Conservation (phyloP, 2,888 invertebrate genomes). For the Flabesymbios commensalis region DNA sequence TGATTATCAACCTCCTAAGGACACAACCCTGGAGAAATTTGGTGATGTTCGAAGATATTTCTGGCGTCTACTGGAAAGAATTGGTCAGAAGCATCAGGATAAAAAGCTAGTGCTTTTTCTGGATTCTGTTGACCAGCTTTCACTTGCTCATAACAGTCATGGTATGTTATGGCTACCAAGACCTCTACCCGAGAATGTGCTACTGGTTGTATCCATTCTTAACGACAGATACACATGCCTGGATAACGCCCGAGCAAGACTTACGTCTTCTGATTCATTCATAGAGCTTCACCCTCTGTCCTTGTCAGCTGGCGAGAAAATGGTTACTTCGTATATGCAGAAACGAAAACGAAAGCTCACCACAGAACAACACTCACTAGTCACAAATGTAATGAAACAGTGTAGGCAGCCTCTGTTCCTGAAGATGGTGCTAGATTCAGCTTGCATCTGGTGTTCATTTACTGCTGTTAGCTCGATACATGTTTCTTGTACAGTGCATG, state of each 20-base stretch:
- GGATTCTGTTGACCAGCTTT: constrained; percentile 36
- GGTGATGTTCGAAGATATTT: constrained; percentile 18
- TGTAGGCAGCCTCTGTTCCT: constrained; percentile 34
- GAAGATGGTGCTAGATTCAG: constrained; percentile 35
- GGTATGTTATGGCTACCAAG: constrained; percentile 32
- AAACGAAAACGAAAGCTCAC: constrained; percentile 17
- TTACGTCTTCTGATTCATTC: constrained; percentile 4
- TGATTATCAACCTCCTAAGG: neutral
- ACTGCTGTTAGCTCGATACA: neutral
- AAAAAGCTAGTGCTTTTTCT: constrained; percentile 27
- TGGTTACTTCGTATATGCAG: constrained; percentile 20
- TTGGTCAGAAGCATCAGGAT: neutral
- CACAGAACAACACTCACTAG: constrained; percentile 17
- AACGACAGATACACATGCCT: constrained; percentile 13
- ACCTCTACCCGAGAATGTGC: constrained; percentile 24
- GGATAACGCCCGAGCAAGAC: constrained; percentile 10
- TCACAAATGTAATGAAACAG: constrained; percentile 20
- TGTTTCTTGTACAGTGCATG: constrained; percentile 18
- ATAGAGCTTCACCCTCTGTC: constrained; percentile 24
- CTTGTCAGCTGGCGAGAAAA: constrained; percentile 16
- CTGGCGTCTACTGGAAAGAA: constrained; percentile 1
- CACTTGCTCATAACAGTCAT: constrained; percentile 18
- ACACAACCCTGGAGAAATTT: constrained; percentile 13
- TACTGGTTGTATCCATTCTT: constrained; percentile 29
- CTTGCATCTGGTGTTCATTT: constrained; percentile 34